phyloP scores from a whole-genome alignment of 2,888 invertebrate species.

The Caenorhabditis sp. region DNA sequence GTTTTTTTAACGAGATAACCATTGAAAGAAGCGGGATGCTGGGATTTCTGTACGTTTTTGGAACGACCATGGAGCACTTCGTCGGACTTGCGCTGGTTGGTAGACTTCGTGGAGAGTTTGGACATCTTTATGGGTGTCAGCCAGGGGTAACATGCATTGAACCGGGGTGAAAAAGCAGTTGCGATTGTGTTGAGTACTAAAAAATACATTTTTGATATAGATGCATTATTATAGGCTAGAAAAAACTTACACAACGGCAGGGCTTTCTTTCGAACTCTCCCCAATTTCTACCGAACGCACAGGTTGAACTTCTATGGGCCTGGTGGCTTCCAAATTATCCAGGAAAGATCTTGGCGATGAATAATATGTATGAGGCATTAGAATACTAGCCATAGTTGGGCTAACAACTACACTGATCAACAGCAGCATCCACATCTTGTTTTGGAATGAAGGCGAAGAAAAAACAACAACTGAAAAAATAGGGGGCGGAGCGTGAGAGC shows the following conservation, averaged over 20 bases:
- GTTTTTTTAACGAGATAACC: constrained; percentile 23
- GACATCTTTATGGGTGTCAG: constrained; percentile 34
- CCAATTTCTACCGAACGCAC: background rate
- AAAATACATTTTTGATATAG: background rate
- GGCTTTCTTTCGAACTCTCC: background rate
- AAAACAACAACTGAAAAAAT: constrained; percentile 7
- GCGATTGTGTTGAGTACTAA: constrained; percentile 26
- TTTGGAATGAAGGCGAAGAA: background rate
- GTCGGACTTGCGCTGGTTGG: constrained; percentile 22
- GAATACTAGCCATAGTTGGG: constrained; percentile 19
- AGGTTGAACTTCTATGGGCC: too few relatives aligned
- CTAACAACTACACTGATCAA: constrained; percentile 7
- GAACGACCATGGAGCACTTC: constrained; percentile 24
- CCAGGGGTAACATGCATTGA: constrained; percentile 36
- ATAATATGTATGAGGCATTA: constrained; percentile 29
- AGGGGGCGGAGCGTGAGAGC: constrained; percentile 18
- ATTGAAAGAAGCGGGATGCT: constrained; percentile 19
- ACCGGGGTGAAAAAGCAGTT: constrained; percentile 44
- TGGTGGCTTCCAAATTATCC: background rate
- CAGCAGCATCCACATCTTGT: background rate
- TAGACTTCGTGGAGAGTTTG: constrained; percentile 39
- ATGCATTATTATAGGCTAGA: background rate
- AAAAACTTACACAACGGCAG: background rate
- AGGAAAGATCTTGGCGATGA: constrained; percentile 9
- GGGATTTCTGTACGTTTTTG: constrained; percentile 25